These are phyloP conservation scores for Muntiacus muntjak DNA, from an alignment of 2,113 vertebrate species.

Conservation along the genomic window DNA sequence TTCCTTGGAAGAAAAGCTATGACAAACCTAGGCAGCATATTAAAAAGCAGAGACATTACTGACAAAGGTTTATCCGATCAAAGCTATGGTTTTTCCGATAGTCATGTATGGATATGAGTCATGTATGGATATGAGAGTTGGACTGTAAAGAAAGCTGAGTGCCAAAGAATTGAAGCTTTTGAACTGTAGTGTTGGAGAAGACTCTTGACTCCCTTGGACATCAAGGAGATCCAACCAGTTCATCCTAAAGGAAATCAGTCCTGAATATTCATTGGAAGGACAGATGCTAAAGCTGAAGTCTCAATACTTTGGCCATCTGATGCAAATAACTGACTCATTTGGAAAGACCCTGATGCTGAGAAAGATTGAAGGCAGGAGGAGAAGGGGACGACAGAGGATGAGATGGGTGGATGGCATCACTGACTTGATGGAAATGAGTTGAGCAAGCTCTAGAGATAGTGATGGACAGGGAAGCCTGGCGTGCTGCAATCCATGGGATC, in stretches of 20 bases:
- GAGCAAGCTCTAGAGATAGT: background rate
- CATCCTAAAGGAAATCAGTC: background rate
- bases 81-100: background rate
- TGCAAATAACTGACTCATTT: background rate
- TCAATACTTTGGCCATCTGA: background rate
- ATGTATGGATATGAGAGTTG: background rate
- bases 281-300: background rate
- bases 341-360: background rate
- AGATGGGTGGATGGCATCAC: background rate
- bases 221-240: background rate
- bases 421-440: background rate
- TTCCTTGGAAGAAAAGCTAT: background rate
- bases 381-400: background rate
- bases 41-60: background rate
- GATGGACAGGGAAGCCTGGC: background rate
- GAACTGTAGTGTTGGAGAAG: background rate
- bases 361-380: background rate
- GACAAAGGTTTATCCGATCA: background rate
- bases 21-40: background rate
- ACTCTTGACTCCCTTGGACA: background rate
- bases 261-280: background rate
- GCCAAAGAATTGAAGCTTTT: background rate
- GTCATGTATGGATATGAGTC: background rate
- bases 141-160: background rate
- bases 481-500: background rate